Evolutionary conservation across 2,797 vertebrate genomes (phyloP), one percentile per base, ranked within the genome.

Genomic region (Takifugu rubripes): DNA sequence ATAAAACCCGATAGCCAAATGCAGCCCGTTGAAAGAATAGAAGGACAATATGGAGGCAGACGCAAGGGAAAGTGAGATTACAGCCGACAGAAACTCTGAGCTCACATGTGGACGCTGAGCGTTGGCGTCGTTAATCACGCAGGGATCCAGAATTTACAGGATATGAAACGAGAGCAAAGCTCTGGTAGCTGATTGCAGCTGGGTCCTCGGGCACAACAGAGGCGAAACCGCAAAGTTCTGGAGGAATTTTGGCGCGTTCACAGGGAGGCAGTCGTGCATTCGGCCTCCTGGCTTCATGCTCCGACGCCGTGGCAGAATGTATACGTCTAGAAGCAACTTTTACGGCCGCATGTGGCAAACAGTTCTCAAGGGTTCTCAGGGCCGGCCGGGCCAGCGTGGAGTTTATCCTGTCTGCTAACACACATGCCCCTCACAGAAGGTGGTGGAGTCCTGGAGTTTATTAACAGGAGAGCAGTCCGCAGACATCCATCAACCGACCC

Each of bases 271-370:
- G 61, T 31, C 43, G 4, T 54, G 47, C 49, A 3, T 65, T 59
- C 62, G 48, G 53, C 51, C 36, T 55, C 56, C 45, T 59, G 5
- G 29, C 54, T 50, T 47, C 50, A 25, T 12, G 27, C 27, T 54
- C 53, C 26, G 14, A 42, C 56, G 60, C 61, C 25, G 1, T 52
- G 55, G 62, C 65, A 75, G 59, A 81, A 68, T 47, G 1, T 63
- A 66, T 75, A 66, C 61, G 71, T 66, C 58, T 62, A 49, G 61
- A 79, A 70, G 27, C 36, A 12, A 16, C 48, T 62, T 81, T 74
- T 70, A 70, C 53, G 55, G 70, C 59, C 65, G 65, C 83, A 84
- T 68, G 55, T 86, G 85, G 84, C 42, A 64, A 82, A 85, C 70
- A 55, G 68, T 21, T 21, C 21, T 21, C 21, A 21, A 21, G 21